Conservation (phyloP, 1,140 invertebrate genomes). For the Intoshia linei region DNA sequence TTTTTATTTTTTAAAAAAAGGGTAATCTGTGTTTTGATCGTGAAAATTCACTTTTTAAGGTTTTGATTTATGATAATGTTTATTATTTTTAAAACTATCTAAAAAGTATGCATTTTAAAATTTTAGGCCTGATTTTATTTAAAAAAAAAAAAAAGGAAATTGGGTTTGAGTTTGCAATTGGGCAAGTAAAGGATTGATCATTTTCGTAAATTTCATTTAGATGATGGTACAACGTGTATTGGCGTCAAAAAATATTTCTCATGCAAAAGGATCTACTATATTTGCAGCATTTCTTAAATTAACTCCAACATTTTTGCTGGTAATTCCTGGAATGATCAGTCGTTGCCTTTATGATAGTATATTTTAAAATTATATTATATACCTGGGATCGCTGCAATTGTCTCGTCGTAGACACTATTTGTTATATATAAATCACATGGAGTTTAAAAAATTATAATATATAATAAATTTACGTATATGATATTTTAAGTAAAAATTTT, state of each 20-base stretch:
- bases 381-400: not conserved
- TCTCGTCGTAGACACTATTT: not conserved
- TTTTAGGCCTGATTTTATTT: not conserved
- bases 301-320: slow-evolving; percentile 26
- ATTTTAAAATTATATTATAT: not conserved
- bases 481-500: not conserved
- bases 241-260: slow-evolving; percentile 26
- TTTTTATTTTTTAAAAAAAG: not conserved
- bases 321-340: slow-evolving; percentile 28
- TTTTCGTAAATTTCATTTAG: slow-evolving; percentile 10
- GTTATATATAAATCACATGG: not conserved
- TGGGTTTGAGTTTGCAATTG: not conserved
- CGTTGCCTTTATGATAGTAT: slow-evolving; percentile 23
- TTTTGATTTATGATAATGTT: not conserved
- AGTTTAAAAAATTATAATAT: not conserved
- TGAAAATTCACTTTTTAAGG: not conserved
- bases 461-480: not conserved
- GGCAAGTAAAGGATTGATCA: not conserved
- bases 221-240: slow-evolving; percentile 27
- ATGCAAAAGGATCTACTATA: slow-evolving; percentile 26
- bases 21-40: not conserved
- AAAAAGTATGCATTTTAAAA: not conserved
- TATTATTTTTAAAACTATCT: not conserved
- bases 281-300: slow-evolving; percentile 27
- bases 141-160: not conserved